Evolutionary conservation across 1,140 invertebrate species (phyloP).

Genomic region (Hylaeus anthracinus): DNA sequence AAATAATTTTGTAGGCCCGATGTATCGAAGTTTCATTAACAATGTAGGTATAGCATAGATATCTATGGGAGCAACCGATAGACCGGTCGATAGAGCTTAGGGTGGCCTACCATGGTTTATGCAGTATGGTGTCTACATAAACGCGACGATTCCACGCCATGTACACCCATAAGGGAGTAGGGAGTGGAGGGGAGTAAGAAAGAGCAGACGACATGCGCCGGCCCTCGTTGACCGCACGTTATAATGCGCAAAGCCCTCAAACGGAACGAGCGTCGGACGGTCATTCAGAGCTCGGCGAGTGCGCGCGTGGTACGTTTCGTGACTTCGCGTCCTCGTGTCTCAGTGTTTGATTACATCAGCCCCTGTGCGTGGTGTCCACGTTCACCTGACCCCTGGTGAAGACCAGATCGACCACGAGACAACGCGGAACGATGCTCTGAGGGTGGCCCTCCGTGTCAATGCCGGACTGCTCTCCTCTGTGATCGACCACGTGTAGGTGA

Average conservation of each 20-base stretch:
- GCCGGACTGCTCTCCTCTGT: conserved; percentile 5
- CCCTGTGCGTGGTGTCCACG: neutral
- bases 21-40: too few relatives aligned
- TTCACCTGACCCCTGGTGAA: neutral
- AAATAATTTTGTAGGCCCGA: too few relatives aligned
- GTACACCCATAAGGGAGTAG: neutral
- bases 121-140: neutral
- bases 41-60: conserved; percentile 3
- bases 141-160: too few relatives aligned
- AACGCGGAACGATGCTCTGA: conserved; percentile 18
- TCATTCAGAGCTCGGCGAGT: conserved; percentile 70
- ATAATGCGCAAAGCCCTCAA: conserved; percentile 43
- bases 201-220: conserved; percentile 37
- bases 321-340: conserved; percentile 54
- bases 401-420: neutral
- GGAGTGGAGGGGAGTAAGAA: conserved; percentile 30
- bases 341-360: neutral
- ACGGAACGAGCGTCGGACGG: conserved; percentile 32
- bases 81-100: conserved; percentile 27
- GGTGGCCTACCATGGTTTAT: conserved; percentile 24
- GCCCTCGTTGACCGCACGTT: conserved; percentile 29
- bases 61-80: conserved; percentile 13
- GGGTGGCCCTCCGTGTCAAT: neutral
- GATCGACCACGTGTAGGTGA: neutral
- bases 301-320: conserved; percentile 57